Evolutionary conservation across 2,113 vertebrate genomes (phyloP).

Genomic region (Megaleporinus macrocephalus): DNA sequence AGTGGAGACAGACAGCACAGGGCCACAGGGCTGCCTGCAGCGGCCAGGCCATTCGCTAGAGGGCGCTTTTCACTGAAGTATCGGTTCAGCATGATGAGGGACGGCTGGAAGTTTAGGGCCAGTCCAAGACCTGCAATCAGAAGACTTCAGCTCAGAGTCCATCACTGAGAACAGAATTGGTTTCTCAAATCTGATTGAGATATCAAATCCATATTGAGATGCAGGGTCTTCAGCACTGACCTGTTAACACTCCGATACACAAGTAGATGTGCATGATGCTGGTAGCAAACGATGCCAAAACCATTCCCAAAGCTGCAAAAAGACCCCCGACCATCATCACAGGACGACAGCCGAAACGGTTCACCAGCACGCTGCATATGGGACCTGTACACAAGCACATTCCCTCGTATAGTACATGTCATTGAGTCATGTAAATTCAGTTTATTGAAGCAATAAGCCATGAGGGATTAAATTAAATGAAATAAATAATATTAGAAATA

Average conservation of each 20-base stretch:
- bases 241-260: slow-evolving; percentile 88
- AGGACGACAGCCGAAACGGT: slow-evolving; percentile 82
- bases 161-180: no score
- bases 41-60: slow-evolving; percentile 90
- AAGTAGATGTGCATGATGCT: slow-evolving; percentile 89
- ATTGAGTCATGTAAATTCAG: no score
- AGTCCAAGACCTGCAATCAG: slow-evolving; percentile 85
- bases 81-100: slow-evolving; percentile 93
- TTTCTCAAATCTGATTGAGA: no score
- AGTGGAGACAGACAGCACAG: slow-evolving; percentile 89
- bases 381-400: slow-evolving; percentile 69
- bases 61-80: slow-evolving; percentile 92
- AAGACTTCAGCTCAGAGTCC: background rate
- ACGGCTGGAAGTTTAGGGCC: slow-evolving; percentile 94
- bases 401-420: no score
- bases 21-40: slow-evolving; percentile 91
- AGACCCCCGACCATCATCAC: slow-evolving; percentile 90
- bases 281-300: slow-evolving; percentile 86
- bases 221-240: slow-evolving; percentile 63
- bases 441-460: no score
- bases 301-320: slow-evolving; percentile 90
- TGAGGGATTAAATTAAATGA: no score
- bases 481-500: no score
- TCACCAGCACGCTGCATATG: slow-evolving; percentile 81
- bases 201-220: no score